These are phyloP conservation scores for Scartelaos histophorus DNA, from an alignment of 2,113 vertebrate genomes.

Conservation along the genomic window DNA sequence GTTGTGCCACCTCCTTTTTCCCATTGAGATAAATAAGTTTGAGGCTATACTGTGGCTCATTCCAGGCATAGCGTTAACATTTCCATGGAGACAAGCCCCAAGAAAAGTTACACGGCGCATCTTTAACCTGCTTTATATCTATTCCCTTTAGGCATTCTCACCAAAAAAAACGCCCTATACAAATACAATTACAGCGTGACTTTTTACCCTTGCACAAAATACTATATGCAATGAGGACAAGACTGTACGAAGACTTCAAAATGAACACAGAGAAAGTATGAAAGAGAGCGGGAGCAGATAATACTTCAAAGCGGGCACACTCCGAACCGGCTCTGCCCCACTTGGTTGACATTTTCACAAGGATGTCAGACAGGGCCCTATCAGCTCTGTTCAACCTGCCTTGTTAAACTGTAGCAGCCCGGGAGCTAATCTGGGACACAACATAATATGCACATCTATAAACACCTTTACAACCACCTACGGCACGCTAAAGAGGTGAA, in stretches of 20 bases:
- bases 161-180: neutral
- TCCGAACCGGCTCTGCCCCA: constrained; percentile 45
- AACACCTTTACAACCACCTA: constrained; percentile 61
- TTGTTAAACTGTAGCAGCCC: constrained; percentile 57
- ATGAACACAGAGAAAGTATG: neutral
- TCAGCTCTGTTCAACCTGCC: constrained; percentile 45
- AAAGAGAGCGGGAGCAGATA: constrained; percentile 13
- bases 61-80: too few relatives aligned
- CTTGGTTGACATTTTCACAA: constrained; percentile 59
- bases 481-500: constrained; percentile 53
- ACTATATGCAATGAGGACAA: neutral
- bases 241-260: constrained; percentile 11
- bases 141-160: neutral
- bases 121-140: too few relatives aligned
- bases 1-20: too few relatives aligned
- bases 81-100: too few relatives aligned
- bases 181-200: neutral
- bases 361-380: constrained; percentile 42
- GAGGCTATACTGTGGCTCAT: too few relatives aligned
- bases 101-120: too few relatives aligned
- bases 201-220: neutral
- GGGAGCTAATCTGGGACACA: constrained; percentile 61
- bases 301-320: constrained; percentile 30
- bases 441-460: constrained; percentile 56
- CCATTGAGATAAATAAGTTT: too few relatives aligned